Conservation (phyloP, 2,113 vertebrate genomes). For the Notothenia coriiceps region DNA sequence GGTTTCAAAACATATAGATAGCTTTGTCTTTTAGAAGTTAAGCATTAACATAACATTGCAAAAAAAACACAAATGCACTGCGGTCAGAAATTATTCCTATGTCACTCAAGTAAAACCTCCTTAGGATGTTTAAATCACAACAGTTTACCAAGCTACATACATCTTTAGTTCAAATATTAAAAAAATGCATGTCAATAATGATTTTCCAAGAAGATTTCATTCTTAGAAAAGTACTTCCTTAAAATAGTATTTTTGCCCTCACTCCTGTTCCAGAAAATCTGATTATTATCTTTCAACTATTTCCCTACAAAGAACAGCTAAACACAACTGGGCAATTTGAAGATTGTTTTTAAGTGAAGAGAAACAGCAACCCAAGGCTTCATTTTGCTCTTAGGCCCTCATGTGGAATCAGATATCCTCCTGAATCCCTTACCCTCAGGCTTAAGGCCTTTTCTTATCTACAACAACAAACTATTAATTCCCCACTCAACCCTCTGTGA, state of each 20-base stretch:
- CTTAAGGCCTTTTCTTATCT: slow-evolving; percentile 34
- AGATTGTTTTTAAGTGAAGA: slow-evolving; percentile 8
- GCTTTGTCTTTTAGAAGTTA: no score
- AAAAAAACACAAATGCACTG: not conserved
- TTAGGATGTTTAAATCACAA: not conserved
- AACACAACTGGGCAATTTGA: slow-evolving; percentile 1
- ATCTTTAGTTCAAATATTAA: not conserved
- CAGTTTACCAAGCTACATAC: not conserved
- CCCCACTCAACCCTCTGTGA: slow-evolving; percentile 34
- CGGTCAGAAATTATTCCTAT: not conserved
- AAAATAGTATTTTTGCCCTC: not conserved
- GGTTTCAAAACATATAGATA: no score
- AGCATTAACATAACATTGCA: not conserved
- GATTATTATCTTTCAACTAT: not conserved
- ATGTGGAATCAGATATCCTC: slow-evolving; percentile 22
- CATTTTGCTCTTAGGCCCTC: not conserved
- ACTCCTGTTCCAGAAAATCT: not conserved
- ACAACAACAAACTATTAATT: slow-evolving; percentile 17
- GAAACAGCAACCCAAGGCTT: not conserved
- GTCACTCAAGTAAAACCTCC: not conserved
- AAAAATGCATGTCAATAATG: not conserved
- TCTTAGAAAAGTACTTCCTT: not conserved
- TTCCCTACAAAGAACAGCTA: not conserved
- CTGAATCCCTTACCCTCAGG: slow-evolving; percentile 34
- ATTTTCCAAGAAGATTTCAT: not conserved